These are phyloP conservation scores for Rambutsinella grinnellia DNA, from an alignment of 2,888 invertebrate species.

Conservation along the genomic window DNA sequence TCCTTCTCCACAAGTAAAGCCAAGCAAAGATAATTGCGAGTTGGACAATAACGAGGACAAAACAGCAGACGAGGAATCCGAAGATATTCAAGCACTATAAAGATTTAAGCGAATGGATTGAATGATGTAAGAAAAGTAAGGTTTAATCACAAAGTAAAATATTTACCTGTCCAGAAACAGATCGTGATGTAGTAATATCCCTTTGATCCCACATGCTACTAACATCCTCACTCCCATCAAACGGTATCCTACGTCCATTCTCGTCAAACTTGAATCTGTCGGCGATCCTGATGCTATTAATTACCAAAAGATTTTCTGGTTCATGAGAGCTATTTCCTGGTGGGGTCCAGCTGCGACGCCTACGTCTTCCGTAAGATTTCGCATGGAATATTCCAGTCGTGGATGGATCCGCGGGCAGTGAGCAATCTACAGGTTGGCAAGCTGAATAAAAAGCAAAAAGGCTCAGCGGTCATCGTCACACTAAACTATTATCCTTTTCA, in stretches of 20 bases:
- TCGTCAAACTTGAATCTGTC: conserved; percentile 67
- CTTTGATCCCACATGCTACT: conserved; percentile 36
- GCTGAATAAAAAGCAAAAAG: conserved; percentile 65
- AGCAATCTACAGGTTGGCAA: conserved; percentile 68
- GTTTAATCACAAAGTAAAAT: neutral
- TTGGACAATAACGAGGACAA: conserved; percentile 87
- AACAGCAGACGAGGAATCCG: conserved; percentile 86
- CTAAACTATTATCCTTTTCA: neutral
- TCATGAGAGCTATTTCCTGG: conserved; percentile 22
- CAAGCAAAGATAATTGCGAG: conserved; percentile 88
- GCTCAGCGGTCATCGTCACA: neutral
- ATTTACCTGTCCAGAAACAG: conserved; percentile 49
- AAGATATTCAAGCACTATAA: conserved; percentile 80
- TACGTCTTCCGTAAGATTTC: conserved; percentile 64
- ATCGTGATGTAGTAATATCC: conserved; percentile 47
- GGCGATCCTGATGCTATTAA: conserved; percentile 67
- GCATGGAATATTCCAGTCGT: conserved; percentile 68
- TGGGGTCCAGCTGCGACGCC: conserved; percentile 54
- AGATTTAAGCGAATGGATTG: neutral
- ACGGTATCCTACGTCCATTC: conserved; percentile 39
- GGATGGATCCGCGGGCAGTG: conserved; percentile 67
- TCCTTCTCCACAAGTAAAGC: conserved; percentile 89
- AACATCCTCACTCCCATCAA: conserved; percentile 38
- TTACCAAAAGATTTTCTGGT: conserved; percentile 66
- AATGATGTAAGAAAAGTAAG: neutral